Conservation (phyloP, 2,113 vertebrate species). For the Trochalopteron elliotii region DNA sequence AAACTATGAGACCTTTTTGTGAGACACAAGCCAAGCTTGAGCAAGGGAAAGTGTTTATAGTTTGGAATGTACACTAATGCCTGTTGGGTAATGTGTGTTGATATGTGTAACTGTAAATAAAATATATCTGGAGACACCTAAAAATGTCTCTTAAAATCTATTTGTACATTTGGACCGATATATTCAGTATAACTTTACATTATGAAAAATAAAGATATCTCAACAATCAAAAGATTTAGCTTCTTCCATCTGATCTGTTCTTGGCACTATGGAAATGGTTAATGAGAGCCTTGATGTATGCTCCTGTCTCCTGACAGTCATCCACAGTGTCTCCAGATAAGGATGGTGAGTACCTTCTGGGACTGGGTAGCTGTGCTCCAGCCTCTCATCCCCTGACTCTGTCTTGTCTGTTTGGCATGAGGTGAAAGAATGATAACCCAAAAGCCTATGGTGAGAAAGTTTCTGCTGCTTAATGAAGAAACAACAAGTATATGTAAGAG, state of each 20-base stretch:
- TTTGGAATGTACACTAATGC: accelerated
- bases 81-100: accelerated
- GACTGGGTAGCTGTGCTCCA: neutral
- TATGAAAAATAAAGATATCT: neutral
- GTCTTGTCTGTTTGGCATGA: neutral
- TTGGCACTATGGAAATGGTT: neutral
- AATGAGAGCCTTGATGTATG: neutral
- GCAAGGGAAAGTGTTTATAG: neutral
- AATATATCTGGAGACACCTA: neutral
- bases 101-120: neutral
- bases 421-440: neutral
- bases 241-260: neutral
- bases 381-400: neutral
- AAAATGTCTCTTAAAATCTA: neutral
- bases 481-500: neutral
- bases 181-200: neutral
- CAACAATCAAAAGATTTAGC: neutral
- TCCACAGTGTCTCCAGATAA: accelerated
- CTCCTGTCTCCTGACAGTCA: neutral
- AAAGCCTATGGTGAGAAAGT: neutral
- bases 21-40: neutral
- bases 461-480: neutral
- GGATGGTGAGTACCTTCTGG: neutral
- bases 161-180: neutral
- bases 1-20: neutral